These are phyloP conservation scores for Hirundo rustica DNA, from an alignment of 2,797 vertebrate species.

Conservation along the genomic window DNA sequence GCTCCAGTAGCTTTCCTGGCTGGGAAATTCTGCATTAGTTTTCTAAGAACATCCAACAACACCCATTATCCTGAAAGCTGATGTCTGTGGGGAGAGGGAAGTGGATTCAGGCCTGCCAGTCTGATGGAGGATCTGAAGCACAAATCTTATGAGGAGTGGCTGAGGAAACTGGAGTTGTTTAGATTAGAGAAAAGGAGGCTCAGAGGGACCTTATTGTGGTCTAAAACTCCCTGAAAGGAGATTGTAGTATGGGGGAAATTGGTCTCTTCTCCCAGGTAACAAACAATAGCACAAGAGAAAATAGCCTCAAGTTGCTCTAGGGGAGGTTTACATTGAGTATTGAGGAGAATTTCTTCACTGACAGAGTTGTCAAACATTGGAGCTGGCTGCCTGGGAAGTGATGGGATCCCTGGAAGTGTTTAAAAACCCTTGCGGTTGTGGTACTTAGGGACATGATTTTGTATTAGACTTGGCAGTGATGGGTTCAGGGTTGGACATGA, in stretches of 20 bases:
- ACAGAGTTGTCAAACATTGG: neutral
- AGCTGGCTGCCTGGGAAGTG: neutral
- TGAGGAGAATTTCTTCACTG: neutral
- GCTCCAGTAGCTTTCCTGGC: neutral
- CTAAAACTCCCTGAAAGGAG: neutral
- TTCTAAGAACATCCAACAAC: neutral
- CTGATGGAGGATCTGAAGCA: neutral
- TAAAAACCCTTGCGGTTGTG: neutral
- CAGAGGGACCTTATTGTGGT: neutral
- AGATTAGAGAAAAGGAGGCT: neutral
- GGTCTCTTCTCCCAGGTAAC: neutral
- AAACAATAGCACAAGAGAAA: neutral
- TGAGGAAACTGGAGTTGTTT: neutral
- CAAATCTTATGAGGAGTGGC: neutral
- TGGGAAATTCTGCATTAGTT: neutral
- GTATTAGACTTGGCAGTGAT: neutral
- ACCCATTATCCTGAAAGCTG: neutral
- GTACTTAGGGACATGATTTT: neutral
- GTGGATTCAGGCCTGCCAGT: neutral
- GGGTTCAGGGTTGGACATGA: neutral
- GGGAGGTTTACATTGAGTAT: neutral
- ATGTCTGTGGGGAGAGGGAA: neutral
- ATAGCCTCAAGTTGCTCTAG: neutral
- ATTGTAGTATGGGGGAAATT: rapidly evolving
- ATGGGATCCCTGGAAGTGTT: neutral